phyloP scores from a whole-genome alignment of 2,113 vertebrate species.

The Salvator merianae region DNA sequence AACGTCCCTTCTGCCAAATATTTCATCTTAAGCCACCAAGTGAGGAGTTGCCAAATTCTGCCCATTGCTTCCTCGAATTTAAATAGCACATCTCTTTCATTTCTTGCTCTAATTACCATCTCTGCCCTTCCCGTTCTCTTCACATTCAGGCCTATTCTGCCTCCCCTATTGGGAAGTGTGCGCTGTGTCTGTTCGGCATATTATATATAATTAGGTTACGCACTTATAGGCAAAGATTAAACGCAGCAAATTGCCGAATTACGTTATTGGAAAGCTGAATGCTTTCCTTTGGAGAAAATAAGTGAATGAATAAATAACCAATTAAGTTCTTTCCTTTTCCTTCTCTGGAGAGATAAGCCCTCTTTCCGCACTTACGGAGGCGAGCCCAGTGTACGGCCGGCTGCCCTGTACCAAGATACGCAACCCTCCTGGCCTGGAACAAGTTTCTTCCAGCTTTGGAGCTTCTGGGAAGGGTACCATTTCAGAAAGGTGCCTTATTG shows the following conservation, averaged over 20 bases:
- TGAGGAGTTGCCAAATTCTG: conserved; percentile 39
- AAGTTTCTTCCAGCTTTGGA: no score
- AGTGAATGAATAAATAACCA: not conserved
- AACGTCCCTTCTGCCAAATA: no score
- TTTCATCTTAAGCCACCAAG: not conserved
- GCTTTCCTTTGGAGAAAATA: not conserved
- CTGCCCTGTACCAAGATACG: no score
- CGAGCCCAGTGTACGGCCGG: no score
- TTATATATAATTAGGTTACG: conserved; percentile 63
- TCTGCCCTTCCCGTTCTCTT: conserved; percentile 25
- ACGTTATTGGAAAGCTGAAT: conserved; percentile 32
- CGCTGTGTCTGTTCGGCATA: conserved; percentile 56
- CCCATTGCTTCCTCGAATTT: conserved; percentile 14
- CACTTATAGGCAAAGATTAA: conserved; percentile 34
- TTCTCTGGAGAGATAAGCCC: no score
- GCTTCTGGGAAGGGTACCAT: no score
- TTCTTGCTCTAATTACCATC: conserved; percentile 51
- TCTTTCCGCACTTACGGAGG: no score
- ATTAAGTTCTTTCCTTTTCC: conserved; percentile 26
- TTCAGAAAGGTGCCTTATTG: no score
- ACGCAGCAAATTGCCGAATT: conserved; percentile 49
- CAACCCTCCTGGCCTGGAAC: no score
- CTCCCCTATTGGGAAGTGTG: conserved; percentile 33
- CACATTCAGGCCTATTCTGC: conserved; percentile 33
- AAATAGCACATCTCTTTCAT: conserved; percentile 23